Percentiles rank a stretch among this genome's conserved stretches.
Evolutionary conservation across 2,888 invertebrate genomes (phyloP).

Genomic region (Tribolium freemani): DNA sequence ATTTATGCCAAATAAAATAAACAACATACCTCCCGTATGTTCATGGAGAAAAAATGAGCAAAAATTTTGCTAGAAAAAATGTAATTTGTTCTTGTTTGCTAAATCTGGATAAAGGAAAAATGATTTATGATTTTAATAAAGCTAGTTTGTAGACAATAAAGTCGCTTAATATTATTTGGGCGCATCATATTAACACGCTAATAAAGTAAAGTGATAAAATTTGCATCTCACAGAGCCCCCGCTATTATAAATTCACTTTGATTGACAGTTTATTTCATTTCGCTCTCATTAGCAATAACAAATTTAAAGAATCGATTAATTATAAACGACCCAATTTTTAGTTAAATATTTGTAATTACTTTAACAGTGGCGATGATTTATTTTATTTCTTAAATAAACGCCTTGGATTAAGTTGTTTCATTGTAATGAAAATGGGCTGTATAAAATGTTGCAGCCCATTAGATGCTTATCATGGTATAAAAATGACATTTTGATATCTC

Average conservation of each 20-base stretch:
- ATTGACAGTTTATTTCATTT: slow-evolving; percentile 25
- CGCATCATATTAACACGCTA: slow-evolving; percentile 3
- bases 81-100: neutral
- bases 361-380: too few relatives aligned
- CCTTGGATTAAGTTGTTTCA: neutral
- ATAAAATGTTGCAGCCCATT: neutral
- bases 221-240: slow-evolving; percentile 10
- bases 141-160: neutral
- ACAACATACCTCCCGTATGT: too few relatives aligned
- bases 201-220: slow-evolving; percentile 7
- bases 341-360: too few relatives aligned
- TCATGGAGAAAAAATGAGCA: too few relatives aligned
- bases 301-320: neutral
- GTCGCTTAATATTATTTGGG: slow-evolving; percentile 1
- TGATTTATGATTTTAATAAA: neutral
- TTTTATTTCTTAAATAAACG: neutral
- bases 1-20: too few relatives aligned
- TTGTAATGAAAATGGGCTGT: neutral
- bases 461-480: slow-evolving; percentile 10
- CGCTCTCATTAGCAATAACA: neutral
- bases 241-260: slow-evolving; percentile 7
- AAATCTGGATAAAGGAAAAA: neutral
- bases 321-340: neutral
- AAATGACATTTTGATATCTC: slow-evolving; percentile 8
- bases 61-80: neutral